phyloP scores from a whole-genome alignment of 2,888 invertebrate species.

The Hyposoter didymator region DNA sequence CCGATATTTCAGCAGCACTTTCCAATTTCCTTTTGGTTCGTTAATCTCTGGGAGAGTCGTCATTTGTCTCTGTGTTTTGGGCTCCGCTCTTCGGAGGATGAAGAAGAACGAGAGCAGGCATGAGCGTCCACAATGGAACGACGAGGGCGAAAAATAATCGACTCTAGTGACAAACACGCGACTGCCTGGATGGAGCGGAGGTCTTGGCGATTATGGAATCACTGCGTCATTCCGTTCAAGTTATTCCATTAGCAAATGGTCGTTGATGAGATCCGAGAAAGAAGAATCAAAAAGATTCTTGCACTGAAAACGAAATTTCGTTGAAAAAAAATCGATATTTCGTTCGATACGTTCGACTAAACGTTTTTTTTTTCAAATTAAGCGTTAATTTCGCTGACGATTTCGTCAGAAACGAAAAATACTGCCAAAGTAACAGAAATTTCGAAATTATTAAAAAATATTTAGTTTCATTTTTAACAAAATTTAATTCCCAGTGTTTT shows the following conservation, averaged over 20 bases:
- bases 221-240: conserved; percentile 83
- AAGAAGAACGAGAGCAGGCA: conserved; percentile 60
- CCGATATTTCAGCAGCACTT: conserved; percentile 57
- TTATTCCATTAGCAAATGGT: conserved; percentile 81
- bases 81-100: conserved; percentile 66
- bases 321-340: no score
- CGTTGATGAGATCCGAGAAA: conserved; percentile 26
- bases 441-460: no score
- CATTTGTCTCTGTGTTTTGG: conserved; percentile 76
- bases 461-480: no score
- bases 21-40: conserved; percentile 74
- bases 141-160: conserved; percentile 62
- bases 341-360: no score
- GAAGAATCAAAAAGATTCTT: conserved; percentile 32
- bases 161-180: conserved; percentile 72
- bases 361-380: no score
- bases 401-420: no score
- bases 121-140: conserved; percentile 25
- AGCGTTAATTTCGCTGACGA: no score
- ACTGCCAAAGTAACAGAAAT: no score
- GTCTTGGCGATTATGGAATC: conserved; percentile 80
- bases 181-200: conserved; percentile 62
- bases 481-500: no score
- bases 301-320: no score
- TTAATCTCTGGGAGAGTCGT: conserved; percentile 76